Conservation (phyloP, 2,888 invertebrate genomes). For the Strigamia maritima region DNA sequence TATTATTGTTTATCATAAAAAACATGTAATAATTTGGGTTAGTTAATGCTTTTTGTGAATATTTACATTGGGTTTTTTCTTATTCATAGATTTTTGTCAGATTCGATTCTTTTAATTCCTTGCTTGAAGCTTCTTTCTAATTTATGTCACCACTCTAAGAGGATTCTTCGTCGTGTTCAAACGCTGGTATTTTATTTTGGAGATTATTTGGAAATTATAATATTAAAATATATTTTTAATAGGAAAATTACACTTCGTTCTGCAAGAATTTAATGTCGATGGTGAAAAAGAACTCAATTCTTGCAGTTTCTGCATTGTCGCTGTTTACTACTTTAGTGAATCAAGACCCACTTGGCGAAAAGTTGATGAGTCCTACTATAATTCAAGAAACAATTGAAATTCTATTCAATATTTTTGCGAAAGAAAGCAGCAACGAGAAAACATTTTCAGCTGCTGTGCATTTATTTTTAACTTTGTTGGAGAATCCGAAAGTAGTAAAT, state of each 20-base stretch:
- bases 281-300: background rate
- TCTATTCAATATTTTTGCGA: slow-evolving; percentile 6
- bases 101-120: background rate
- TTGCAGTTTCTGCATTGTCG: background rate
- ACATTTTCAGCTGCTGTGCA: background rate
- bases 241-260: slow-evolving; percentile 35
- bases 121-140: slow-evolving; percentile 4
- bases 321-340: background rate
- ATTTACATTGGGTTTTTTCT: background rate
- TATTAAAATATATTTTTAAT: background rate
- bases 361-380: background rate
- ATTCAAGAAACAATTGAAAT: slow-evolving; percentile 24
- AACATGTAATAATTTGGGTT: background rate
- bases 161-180: background rate
- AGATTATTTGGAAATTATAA: background rate
- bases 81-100: background rate
- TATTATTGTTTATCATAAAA: background rate
- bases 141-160: slow-evolving; percentile 5
- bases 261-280: slow-evolving; percentile 35
- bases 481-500: slow-evolving; percentile 39
- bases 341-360: background rate
- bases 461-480: slow-evolving; percentile 31
- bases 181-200: background rate
- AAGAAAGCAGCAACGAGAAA: background rate
- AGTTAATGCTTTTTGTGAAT: background rate